Base-by-base conservation (phyloP, 2,113 vertebrate species). In the Antigone vipio region DNA sequence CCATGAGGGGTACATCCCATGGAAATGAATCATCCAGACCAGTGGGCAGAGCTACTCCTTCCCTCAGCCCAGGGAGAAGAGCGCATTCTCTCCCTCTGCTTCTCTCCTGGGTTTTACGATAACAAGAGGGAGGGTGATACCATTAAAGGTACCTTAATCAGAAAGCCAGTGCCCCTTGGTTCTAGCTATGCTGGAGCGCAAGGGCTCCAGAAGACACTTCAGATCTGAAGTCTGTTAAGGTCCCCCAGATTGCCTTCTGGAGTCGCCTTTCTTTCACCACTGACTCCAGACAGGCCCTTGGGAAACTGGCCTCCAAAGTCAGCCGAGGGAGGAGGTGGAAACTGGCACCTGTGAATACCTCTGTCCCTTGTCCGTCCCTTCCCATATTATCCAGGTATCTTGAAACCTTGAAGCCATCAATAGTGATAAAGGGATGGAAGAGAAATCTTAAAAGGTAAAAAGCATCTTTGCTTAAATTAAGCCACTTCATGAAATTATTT, bases 371-470 rank as follows among this genome's bases (percentile, higher is more conserved):
- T 64, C 72, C 40, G 88, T 72, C 15, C 20, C 9, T 85, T 90
- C 22, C 26, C 19, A 40, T 12, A 23, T 86, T 24, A 64, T 56
- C 14, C 64, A 89, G 9, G 4, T 60, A 9, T 52, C n/a, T 63
- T 68, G 63, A 89, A 85, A 56, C 30, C 14, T 68, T 83, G 38
- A 89, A 73, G 26, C 4, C 32, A 53, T 6, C 1, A 15, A 55
- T 77, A 47, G 24, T 80, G 78, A 56, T 27, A 30, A 84, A 95
- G 88, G 59, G 69, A 88, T 67, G 44, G 82, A 95, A 82, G 68
- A 64, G 66, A 95, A 93, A 91, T 55, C 68, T 69, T 52, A 38
- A 74, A 53, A 88, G 59, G 29, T 86, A 94, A 62, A 85, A 88
- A 42, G 2, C n/a, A 40, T 26, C 24, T 69, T 59, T 78, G 45